Base-by-base conservation (phyloP, 2,888 invertebrate species). In the Chrysolina americana region DNA sequence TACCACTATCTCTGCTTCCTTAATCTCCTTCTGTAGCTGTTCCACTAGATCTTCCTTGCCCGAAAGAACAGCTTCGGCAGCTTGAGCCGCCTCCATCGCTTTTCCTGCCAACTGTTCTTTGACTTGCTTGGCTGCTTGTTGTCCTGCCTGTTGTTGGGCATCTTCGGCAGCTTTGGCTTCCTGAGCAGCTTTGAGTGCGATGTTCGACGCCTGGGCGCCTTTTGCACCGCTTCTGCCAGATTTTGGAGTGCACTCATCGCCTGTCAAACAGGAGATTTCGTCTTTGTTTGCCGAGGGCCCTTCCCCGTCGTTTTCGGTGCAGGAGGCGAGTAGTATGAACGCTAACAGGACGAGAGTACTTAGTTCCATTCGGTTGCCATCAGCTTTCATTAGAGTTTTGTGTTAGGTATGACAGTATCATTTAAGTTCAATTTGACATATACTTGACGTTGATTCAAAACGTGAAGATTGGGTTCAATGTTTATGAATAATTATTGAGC, bases 121-220 rank as follows among this genome's bases (percentile, higher is more conserved):
- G 0, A 83, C 83, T 92, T 93, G 93, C 85, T 91, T 92, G 17
- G 93, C 89, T 6, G 93, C 93, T 81, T 93, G 92, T 68, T 92
- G 92, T 9, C 92, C 93, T n/a, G 93, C 93, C 0, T 92, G 91
- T 83, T 92, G 92, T 80, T 93, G 93, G 0, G 93, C 93, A 17
- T 92, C 93, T 36, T 93, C 92, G 0, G 93, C 93, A 0, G 93
- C 91, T 81, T 94, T 93, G 0, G 94, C 93, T 84, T 93, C 93
- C 63, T 92, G 92, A 0, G 94, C 94, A 0, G 94, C 94, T 81
- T 93, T 93, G 81, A 92, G 91, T 0, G 94, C 94, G 82, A 94
- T 93, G 83, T 89, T 92, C 0, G 91, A 89, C 0, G 92, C 91
- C 81, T 85, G 50, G 1, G 19, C 53, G 11, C 66, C 53, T 2